These are phyloP conservation scores for Tetragonisca angustula DNA, from an alignment of 2,888 invertebrate genomes.

Conservation along the genomic window DNA sequence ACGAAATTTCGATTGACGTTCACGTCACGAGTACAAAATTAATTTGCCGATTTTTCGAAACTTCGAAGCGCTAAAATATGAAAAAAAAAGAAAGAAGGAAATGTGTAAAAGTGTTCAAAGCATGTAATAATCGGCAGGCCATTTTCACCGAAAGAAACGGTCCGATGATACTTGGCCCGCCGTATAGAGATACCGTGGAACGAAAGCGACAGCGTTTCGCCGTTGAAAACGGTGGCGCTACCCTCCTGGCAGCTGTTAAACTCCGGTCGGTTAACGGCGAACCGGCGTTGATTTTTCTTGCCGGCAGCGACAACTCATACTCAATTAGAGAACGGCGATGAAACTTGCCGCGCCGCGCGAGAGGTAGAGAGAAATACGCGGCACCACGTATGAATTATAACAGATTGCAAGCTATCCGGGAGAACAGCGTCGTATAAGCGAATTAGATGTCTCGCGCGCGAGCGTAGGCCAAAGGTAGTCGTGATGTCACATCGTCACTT, in stretches of 20 bases:
- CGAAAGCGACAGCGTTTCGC: neutral
- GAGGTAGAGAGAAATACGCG: neutral
- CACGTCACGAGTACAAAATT: too few species aligned
- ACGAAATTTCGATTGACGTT: too few species aligned
- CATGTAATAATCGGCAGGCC: too few species aligned
- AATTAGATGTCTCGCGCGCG: slow-evolving; percentile 56
- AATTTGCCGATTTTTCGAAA: too few species aligned
- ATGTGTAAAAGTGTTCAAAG: too few species aligned
- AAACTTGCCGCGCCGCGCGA: slow-evolving; percentile 45
- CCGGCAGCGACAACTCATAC: slow-evolving; percentile 1
- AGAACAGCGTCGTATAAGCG: slow-evolving; percentile 39
- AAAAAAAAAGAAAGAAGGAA: too few species aligned
- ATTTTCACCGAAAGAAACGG: slow-evolving; percentile 22
- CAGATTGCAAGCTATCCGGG: slow-evolving; percentile 45
- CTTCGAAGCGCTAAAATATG: too few species aligned
- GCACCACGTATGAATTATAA: slow-evolving; percentile 43
- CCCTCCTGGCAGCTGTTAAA: neutral
- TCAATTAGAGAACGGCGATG: slow-evolving; percentile 39
- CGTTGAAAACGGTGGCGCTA: slow-evolving; percentile 4
- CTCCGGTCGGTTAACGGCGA: neutral
- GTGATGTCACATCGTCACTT: slow-evolving; percentile 58
- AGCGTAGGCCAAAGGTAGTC: slow-evolving; percentile 52
- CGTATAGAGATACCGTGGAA: slow-evolving; percentile 1
- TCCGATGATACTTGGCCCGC: neutral
- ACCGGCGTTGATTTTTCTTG: slow-evolving; percentile 7